Conservation (phyloP, 53 echinoderm and acorn worm species). For the Holothuria leucospilota region DNA sequence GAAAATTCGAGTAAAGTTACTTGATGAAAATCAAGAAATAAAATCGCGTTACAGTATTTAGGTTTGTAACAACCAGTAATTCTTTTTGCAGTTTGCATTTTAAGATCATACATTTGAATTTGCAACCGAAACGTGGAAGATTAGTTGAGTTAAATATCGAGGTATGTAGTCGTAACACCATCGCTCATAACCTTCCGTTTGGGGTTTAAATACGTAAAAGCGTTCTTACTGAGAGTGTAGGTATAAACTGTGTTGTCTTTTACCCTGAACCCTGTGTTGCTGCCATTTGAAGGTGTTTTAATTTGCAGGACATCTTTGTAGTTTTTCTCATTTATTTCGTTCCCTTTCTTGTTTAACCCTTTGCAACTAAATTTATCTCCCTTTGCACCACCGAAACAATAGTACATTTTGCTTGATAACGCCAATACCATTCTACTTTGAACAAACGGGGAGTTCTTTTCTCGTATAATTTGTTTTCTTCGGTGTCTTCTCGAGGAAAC, state of each 20-base stretch:
- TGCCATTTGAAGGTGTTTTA: background rate
- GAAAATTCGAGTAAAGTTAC: too few species aligned
- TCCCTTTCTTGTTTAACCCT: slow-evolving; percentile 66
- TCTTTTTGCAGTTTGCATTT: too few species aligned
- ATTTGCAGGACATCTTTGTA: slow-evolving; percentile 44
- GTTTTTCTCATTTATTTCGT: slow-evolving; percentile 45
- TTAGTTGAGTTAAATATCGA: slow-evolving; percentile 43
- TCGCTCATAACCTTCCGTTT: slow-evolving; percentile 67
- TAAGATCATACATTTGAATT: too few species aligned
- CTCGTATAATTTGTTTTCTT: slow-evolving; percentile 48
- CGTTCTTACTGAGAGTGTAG: slow-evolving; percentile 53
- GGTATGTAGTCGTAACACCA: slow-evolving; percentile 65
- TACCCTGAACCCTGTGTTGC: slow-evolving; percentile 61
- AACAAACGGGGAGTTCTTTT: slow-evolving; percentile 75
- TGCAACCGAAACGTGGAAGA: background rate
- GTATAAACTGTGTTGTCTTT: slow-evolving; percentile 37
- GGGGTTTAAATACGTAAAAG: slow-evolving; percentile 63
- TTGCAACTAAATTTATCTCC: slow-evolving; percentile 75
- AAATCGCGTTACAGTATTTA: too few species aligned
- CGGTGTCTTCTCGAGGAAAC: slow-evolving; percentile 54
- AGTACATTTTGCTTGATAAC: slow-evolving; percentile 66
- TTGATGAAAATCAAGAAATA: too few species aligned
- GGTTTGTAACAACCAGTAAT: too few species aligned
- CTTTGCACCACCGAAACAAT: slow-evolving; percentile 41
- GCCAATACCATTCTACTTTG: slow-evolving; percentile 76